Evolutionary conservation across 2,888 invertebrate species (phyloP), one percentile per base, ranked within the genome.

Genomic region (Schizotus pectinicornis): DNA sequence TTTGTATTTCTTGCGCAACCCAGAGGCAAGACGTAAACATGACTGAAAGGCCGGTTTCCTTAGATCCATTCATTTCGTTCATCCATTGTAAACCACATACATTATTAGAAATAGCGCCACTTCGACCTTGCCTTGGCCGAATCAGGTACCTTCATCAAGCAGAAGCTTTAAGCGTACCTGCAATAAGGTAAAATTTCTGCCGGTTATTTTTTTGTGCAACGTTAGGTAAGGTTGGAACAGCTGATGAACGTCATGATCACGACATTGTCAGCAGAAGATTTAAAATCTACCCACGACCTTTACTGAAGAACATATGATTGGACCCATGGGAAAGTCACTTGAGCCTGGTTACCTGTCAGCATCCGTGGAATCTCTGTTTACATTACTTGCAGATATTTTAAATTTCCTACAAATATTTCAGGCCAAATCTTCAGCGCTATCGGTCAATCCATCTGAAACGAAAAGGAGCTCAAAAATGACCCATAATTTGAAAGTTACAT

Each of bases 161-260:
- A 31, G 32, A 30, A 13, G 33, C 12, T 30, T 43, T 30, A 8
- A 5, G 8, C 32, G 11, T 30, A 42, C 42, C 42, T 42, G 30
- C 22, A 36, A n/a, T 36, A 55, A 55, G 41, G 42, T 22, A 50
- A 41, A 48, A 33, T 49, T 56, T 56, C 56, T 56, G 43, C 42
- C 42, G 47, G 35, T 31, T 54, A 53, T 51, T 45, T 49, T 50
- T 62, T 57, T 63, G 53, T 60, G 63, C 50, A 63, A 63, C 42
- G 60, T 63, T 63, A 57, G 60, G 55, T 57, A 55, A 54, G 54
- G 46, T 41, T 56, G 50, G 63, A 63, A 63, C 63, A 63, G 63
- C 63, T 63, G 63, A 60, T 55, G 52, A 14, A 9, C 41, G 35
- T 42, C 47, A 51, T 7, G 33, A 22, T 22, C 22, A 22, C 5